Evolutionary conservation across 2,113 vertebrate species (phyloP).

Genomic region (Ageneiosus marmoratus): DNA sequence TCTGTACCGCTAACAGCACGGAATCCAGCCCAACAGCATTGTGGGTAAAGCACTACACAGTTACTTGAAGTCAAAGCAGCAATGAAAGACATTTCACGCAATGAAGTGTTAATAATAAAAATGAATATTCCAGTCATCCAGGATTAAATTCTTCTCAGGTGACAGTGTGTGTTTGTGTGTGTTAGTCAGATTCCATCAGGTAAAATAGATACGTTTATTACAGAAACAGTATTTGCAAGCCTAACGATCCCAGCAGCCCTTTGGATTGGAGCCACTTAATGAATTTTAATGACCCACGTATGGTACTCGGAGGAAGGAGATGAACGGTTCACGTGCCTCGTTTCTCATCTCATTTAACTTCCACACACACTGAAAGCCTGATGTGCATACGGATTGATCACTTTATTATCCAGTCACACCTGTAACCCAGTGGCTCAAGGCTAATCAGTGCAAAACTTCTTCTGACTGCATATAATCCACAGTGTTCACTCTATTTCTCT

Average conservation of each 20-base stretch:
- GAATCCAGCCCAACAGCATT: too few relatives aligned
- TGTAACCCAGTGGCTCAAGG: conserved; percentile 30
- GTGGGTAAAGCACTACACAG: too few relatives aligned
- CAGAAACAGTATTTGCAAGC: conserved; percentile 60
- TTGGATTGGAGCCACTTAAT: conserved; percentile 49
- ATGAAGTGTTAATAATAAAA: too few relatives aligned
- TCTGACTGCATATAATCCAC: conserved; percentile 26
- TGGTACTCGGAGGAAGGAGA: background rate
- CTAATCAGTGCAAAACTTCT: conserved; percentile 49
- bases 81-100: too few relatives aligned
- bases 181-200: conserved; percentile 35
- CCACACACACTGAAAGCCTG: background rate
- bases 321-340: background rate
- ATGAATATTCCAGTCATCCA: too few relatives aligned
- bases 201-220: conserved; percentile 41
- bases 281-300: conserved; percentile 61
- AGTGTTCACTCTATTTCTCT: background rate
- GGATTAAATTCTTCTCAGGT: too few relatives aligned
- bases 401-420: conserved; percentile 20
- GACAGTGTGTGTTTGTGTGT: background rate
- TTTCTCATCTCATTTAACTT: conserved; percentile 10
- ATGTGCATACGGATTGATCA: background rate
- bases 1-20: too few relatives aligned
- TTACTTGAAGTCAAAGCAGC: too few relatives aligned
- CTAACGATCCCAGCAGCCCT: conserved; percentile 47